Conservation (phyloP, 2,797 vertebrate species). For the Hippoglossus hippoglossus region DNA sequence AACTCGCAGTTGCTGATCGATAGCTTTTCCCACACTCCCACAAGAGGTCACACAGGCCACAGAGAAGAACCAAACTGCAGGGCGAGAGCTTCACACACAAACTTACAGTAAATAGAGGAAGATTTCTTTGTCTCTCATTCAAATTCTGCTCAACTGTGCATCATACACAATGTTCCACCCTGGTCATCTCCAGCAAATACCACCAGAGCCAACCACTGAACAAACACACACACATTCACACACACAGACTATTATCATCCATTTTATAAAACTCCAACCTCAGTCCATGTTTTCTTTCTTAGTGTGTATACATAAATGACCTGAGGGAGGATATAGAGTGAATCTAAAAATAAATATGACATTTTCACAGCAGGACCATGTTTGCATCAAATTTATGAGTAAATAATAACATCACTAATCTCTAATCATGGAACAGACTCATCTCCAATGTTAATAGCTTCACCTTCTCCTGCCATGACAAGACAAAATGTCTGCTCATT, state of each 20-base stretch:
- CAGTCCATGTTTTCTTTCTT: neutral
- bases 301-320: neutral
- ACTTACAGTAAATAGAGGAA: slow-evolving; percentile 14
- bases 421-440: too few species aligned
- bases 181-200: neutral
- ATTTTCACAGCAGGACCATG: too few species aligned
- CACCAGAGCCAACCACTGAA: neutral
- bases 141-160: slow-evolving; percentile 7
- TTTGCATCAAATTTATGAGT: too few species aligned
- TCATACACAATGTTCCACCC: neutral
- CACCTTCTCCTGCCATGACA: too few species aligned
- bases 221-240: slow-evolving; percentile 3
- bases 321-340: neutral
- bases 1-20: slow-evolving; percentile 57
- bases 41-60: slow-evolving; percentile 48
- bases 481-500: too few species aligned
- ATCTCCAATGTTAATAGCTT: too few species aligned
- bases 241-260: neutral
- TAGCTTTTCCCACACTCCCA: slow-evolving; percentile 52
- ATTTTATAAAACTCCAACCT: neutral
- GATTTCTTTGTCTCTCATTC: neutral
- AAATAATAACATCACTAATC: too few species aligned
- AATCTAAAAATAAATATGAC: neutral
- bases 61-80: slow-evolving; percentile 37
- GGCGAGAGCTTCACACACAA: slow-evolving; percentile 4